Evolutionary conservation across 1,140 invertebrate species (phyloP), one percentile per base, ranked within the genome.

Genomic region (Hormaphis cornu): DNA sequence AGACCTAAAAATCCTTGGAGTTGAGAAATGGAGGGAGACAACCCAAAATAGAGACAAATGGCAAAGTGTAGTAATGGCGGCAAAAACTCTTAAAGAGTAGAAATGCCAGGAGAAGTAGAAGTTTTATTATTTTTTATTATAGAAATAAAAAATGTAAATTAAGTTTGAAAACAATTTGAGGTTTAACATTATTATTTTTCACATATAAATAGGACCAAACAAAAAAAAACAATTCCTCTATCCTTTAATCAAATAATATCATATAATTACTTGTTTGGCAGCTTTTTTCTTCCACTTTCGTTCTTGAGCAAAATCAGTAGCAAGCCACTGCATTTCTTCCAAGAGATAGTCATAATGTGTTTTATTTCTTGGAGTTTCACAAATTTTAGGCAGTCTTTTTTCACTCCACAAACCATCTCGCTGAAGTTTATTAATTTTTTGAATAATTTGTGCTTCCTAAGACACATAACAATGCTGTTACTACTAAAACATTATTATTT

Each of bases 311-410:
- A 99, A 98, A 80, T 99, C 96, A 20, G 92, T 89, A 40, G 95
- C 91, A 59, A 99, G 81, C 97, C 97, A 99, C 24, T 89, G 88
- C 92, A 98, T 97, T 80, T 99, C 97, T 79, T 99, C 97, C 10
- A 99, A 78, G 54, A 99, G 82, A 79, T 96, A 99, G 78, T 99
- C 97, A 95, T 95, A 98, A 78, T 99, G 96, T n/a, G 89, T 88
- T 82, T 98, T 98, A 18, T 85, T 82, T 73, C 93, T 82, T 46
- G 87, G 83, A 69, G 93, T 90, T 81, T 98, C 95, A 75, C 93
- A 86, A 24, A 95, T 84, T 81, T 96, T 95, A 3, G 95, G 94
- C 76, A 98, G 81, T 72, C 93, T 83, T 77, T 89, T 86, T 76
- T 94, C 90, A 50, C 91, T 88, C 95, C 95, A 98, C 73, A 97